A percentile compares a stretch with the other conserved stretches of the same genome.
These are phyloP conservation scores for Euproctis similis DNA, from an alignment of 2,888 invertebrate genomes.

Conservation along the genomic window DNA sequence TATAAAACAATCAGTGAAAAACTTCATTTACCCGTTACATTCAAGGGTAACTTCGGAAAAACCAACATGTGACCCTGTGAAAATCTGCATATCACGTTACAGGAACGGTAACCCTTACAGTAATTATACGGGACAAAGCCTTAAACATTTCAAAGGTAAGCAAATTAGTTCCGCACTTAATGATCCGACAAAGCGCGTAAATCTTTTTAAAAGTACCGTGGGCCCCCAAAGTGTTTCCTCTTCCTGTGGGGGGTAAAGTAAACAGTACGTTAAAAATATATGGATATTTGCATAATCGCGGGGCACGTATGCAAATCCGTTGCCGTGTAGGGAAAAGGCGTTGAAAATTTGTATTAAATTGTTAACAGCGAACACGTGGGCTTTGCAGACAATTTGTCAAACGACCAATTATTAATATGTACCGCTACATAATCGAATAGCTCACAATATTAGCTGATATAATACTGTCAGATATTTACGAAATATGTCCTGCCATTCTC, in stretches of 20 bases:
- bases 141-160: slow-evolving; percentile 75
- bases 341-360: slow-evolving; percentile 75
- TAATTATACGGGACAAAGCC: slow-evolving; percentile 68
- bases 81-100: slow-evolving; percentile 70
- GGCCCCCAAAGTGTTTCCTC: slow-evolving; percentile 63
- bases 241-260: slow-evolving; percentile 53
- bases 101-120: slow-evolving; percentile 49
- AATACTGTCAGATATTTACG: no score
- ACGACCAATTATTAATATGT: slow-evolving; percentile 67
- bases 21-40: no score
- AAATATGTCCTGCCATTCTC: slow-evolving; percentile 20
- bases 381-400: slow-evolving; percentile 71
- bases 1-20: no score
- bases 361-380: slow-evolving; percentile 63
- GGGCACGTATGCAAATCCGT: slow-evolving; percentile 68
- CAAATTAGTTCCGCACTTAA: slow-evolving; percentile 75
- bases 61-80: slow-evolving; percentile 33
- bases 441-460: slow-evolving; percentile 31
- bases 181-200: slow-evolving; percentile 75
- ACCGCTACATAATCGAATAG: slow-evolving; percentile 49
- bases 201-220: slow-evolving; percentile 75
- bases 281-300: slow-evolving; percentile 72
- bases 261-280: slow-evolving; percentile 67
- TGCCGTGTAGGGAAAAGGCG: slow-evolving; percentile 61
- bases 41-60: slow-evolving; percentile 40